Evolutionary conservation across 1,140 invertebrate genomes (phyloP).

Genomic region (Pseudomyrmex pallidus): DNA sequence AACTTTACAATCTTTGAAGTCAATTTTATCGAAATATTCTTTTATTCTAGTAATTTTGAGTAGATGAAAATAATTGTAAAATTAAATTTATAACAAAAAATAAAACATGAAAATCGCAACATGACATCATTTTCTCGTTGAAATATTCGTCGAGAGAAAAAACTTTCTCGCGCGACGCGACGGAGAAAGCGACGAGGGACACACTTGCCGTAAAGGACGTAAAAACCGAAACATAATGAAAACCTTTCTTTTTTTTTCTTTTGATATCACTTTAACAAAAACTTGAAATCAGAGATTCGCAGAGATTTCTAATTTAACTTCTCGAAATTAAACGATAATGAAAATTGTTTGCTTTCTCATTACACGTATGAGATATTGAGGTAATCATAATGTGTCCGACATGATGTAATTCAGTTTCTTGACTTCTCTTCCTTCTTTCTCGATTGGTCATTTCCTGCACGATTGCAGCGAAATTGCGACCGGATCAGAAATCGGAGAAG

Average conservation of each 20-base stretch:
- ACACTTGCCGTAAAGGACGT: not conserved
- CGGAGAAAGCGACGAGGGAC: slow-evolving; percentile 55
- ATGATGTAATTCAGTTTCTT: not conserved
- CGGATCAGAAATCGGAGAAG: slow-evolving; percentile 37
- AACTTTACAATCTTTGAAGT: not conserved
- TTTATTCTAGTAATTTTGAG: not conserved
- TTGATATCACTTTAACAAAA: too few species aligned
- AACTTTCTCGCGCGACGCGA: slow-evolving; percentile 52
- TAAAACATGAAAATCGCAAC: not conserved
- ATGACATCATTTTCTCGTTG: slow-evolving; percentile 5
- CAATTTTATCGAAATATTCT: not conserved
- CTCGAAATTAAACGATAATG: too few species aligned
- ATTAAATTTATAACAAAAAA: too few species aligned
- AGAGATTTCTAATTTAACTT: too few species aligned
- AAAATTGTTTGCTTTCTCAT: too few species aligned
- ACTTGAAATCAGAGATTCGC: too few species aligned
- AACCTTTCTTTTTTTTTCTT: too few species aligned
- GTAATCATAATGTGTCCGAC: not conserved
- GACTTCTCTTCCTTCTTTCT: slow-evolving; percentile 17
- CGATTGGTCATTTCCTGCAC: not conserved
- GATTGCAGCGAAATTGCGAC: slow-evolving; percentile 3
- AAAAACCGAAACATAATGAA: not conserved
- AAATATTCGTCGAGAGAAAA: slow-evolving; percentile 44
- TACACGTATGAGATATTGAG: too few species aligned
- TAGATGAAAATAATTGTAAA: too few species aligned